Percentiles rank a stretch among this genome's conserved stretches.
phyloP scores from a whole-genome alignment of 2,888 invertebrate species.

The Linnaemya vulpina region DNA sequence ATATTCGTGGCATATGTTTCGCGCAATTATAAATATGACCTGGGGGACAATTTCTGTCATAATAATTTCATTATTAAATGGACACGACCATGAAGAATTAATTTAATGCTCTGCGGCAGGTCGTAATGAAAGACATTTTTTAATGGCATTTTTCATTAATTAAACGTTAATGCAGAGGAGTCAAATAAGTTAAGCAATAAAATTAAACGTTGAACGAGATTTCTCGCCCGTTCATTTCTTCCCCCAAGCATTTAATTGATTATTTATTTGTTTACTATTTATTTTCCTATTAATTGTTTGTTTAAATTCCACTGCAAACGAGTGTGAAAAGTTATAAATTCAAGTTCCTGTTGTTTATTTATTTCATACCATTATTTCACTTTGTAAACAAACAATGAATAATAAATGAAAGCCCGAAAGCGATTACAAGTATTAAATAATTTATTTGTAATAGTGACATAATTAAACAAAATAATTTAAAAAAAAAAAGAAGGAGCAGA shows the following conservation, averaged over 20 bases:
- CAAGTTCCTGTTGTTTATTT: background rate
- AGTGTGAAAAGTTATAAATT: slow-evolving; percentile 26
- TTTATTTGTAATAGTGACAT: slow-evolving; percentile 39
- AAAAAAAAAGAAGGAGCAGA: background rate
- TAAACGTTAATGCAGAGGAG: background rate
- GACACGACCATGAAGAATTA: background rate
- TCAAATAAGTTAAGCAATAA: background rate
- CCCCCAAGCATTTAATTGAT: no score
- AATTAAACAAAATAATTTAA: slow-evolving; percentile 20
- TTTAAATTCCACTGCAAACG: background rate
- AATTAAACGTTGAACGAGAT: background rate
- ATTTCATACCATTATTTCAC: background rate
- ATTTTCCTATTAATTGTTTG: background rate
- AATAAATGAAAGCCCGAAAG: slow-evolving; percentile 5
- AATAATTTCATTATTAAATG: slow-evolving; percentile 42
- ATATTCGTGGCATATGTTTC: slow-evolving; percentile 40
- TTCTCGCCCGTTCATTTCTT: background rate
- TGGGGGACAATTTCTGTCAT: slow-evolving; percentile 41
- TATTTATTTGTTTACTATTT: background rate
- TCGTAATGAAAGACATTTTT: no score
- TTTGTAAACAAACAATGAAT: slow-evolving; percentile 18
- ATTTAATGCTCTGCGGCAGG: slow-evolving; percentile 17
- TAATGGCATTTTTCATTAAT: background rate
- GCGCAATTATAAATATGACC: slow-evolving; percentile 39
- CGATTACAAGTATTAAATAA: slow-evolving; percentile 13